Evolutionary conservation across 2,113 vertebrate species (phyloP), one percentile per base, ranked within the genome.

Genomic region (Siniperca chuatsi): DNA sequence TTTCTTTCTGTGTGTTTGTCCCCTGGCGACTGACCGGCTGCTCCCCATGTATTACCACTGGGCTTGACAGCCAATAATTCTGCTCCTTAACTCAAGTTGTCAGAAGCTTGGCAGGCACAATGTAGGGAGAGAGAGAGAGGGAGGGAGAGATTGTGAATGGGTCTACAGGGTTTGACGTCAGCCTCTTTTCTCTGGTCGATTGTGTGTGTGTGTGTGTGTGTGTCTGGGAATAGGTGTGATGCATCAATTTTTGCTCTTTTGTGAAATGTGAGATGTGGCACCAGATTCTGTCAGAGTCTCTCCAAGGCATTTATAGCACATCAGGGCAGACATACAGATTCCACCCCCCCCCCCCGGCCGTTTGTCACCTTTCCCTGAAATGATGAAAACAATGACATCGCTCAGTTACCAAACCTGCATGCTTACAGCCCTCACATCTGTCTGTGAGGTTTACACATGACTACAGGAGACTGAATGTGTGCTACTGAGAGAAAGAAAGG

Each of bases 131-230:
- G 44, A 46, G 42, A 78, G 75, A 11, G 40, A 48, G 40, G 21
- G 82, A 71, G 74, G 58, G 83, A 62, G 77, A 82, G 78, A 61
- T 74, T 90, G 67, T 89, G 90, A 93, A 90, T 92, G 82, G 85
- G 78, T 78, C 73, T 77, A 65, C 70, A 78, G 50, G 75, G 70
- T 87, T 92, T 95, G 94, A 94, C 93, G 90, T 94, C 93, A 90
- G 60, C 40, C 73, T 78, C 83, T 77, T 72, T 82, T 86, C 86
- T 52, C 85, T 37, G 81, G 83, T 89, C 78, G 64, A 86, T 87
- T 68, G 66, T 81, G 69, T 52, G 67, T 78, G 33, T 72, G 79
- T 48, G 66, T 77, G 79, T 77, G 65, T 44, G 7, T 62, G 69
- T 74, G 72, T 88, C 15, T 78, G 58, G 55, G 52, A 86, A 85